A percentile compares a stretch with the other conserved stretches of the same genome.
Evolutionary conservation across 2,113 vertebrate species (phyloP).

Genomic region (Eulemur rufifrons): DNA sequence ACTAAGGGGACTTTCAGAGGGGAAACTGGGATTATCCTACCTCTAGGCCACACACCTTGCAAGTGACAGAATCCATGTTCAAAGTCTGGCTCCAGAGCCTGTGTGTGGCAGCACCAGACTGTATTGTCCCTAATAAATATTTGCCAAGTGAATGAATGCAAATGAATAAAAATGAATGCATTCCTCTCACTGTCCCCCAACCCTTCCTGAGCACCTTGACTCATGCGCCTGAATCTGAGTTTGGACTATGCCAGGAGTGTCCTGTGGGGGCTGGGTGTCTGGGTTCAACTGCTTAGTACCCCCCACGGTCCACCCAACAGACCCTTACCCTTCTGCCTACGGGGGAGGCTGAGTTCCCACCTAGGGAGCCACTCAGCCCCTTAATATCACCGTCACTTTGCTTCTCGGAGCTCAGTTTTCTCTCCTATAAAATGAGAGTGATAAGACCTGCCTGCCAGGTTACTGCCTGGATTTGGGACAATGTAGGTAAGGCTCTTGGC

Average conservation of each 20-base stretch:
- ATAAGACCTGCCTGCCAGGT: not conserved
- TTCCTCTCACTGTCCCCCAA: not conserved
- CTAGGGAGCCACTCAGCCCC: not conserved
- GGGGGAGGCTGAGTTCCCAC: not conserved
- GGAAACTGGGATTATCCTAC: not conserved
- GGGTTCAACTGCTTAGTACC: not conserved
- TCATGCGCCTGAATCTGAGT: not conserved
- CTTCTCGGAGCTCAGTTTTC: not conserved
- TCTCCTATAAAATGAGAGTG: not conserved
- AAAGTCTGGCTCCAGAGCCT: not conserved
- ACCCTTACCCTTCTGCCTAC: not conserved
- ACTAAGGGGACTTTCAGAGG: not conserved
- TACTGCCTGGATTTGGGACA: not conserved
- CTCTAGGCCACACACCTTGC: not conserved
- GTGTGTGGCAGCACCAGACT: not conserved
- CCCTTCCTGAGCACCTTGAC: not conserved
- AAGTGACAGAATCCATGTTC: not conserved
- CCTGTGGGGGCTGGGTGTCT: not conserved
- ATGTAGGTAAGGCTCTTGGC: not conserved
- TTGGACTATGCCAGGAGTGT: not conserved
- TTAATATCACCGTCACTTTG: not conserved
- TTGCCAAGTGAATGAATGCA: not conserved
- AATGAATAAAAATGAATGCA: not conserved
- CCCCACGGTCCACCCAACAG: not conserved
- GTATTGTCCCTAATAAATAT: not conserved